These are phyloP conservation scores for Cryptocephalus moraei DNA, from an alignment of 2,888 invertebrate genomes.

Conservation along the genomic window DNA sequence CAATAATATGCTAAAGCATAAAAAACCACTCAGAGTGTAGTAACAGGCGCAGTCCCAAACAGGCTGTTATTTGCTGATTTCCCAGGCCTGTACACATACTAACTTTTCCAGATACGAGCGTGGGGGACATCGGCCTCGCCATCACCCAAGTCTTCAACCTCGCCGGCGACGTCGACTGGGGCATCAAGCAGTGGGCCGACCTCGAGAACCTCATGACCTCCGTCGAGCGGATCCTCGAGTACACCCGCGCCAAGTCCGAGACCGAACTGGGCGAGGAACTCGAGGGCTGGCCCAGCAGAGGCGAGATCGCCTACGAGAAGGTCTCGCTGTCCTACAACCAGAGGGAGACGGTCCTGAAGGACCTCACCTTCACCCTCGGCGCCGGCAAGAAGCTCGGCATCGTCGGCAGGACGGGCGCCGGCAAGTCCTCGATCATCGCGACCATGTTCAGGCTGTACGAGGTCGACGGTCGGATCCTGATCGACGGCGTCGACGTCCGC, in stretches of 20 bases:
- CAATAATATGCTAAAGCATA: too few species aligned
- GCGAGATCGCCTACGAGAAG: constrained; percentile 56
- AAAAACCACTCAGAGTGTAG: too few species aligned
- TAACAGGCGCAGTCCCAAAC: too few species aligned
- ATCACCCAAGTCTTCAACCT: constrained; percentile 70
- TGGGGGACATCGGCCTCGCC: constrained; percentile 42
- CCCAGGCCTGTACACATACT: too few species aligned
- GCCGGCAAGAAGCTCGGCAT: constrained; percentile 64
- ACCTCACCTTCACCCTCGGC: constrained; percentile 54
- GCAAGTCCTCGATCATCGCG: constrained; percentile 65
- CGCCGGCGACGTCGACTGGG: constrained; percentile 54
- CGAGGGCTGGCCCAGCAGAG: constrained; percentile 61
- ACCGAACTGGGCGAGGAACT: constrained; percentile 38
- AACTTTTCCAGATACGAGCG: constrained; percentile 19
- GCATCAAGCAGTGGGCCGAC: constrained; percentile 76
- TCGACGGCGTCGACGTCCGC: constrained; percentile 66
- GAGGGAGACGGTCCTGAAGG: constrained; percentile 62
- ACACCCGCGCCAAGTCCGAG: constrained; percentile 39
- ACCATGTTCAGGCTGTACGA: constrained; percentile 73
- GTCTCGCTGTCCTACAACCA: constrained; percentile 63
- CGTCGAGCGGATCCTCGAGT: constrained; percentile 63
- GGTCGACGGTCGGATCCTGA: constrained; percentile 62
- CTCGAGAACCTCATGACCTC: constrained; percentile 71
- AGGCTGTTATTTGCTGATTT: too few species aligned
- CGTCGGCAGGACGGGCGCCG: constrained; percentile 75